Evolutionary conservation across 2,113 vertebrate species (phyloP).

Genomic region (Sylvietta virens): DNA sequence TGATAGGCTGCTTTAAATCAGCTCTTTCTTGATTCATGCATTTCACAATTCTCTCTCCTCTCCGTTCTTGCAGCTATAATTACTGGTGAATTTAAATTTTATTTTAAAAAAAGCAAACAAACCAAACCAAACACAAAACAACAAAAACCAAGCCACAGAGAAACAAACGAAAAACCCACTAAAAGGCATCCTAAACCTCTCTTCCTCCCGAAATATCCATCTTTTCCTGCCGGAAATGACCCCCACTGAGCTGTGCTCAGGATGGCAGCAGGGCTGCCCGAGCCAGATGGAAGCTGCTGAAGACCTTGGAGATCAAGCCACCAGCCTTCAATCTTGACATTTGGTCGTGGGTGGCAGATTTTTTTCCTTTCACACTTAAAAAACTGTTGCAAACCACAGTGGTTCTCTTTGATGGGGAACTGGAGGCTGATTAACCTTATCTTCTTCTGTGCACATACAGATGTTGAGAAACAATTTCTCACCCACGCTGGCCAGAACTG

Average conservation of each 20-base stretch:
- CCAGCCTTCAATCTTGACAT: constrained; percentile 20
- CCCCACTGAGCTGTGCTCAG: background rate
- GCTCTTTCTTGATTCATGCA: background rate
- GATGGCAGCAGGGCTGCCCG: background rate
- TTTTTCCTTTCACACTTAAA: background rate
- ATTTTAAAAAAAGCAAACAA: background rate
- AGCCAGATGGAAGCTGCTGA: constrained; percentile 19
- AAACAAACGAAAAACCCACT: background rate
- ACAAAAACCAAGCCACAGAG: background rate
- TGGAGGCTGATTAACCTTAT: background rate
- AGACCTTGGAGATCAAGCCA: constrained; percentile 4
- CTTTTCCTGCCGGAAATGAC: background rate
- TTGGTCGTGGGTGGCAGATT: background rate
- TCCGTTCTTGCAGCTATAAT: background rate
- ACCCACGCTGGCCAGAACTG: rapidly evolving
- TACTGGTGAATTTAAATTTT: background rate
- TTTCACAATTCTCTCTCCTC: background rate
- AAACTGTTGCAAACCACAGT: background rate
- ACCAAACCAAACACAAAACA: background rate
- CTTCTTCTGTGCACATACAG: background rate
- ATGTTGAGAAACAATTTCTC: background rate
- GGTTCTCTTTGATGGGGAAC: background rate
- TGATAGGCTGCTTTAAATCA: background rate
- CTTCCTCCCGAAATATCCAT: background rate
- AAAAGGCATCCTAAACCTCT: background rate